A percentile compares a stretch with the other conserved stretches of the same genome.
These are phyloP conservation scores for Falco biarmicus DNA, from an alignment of 2,797 vertebrate genomes.

Conservation along the genomic window DNA sequence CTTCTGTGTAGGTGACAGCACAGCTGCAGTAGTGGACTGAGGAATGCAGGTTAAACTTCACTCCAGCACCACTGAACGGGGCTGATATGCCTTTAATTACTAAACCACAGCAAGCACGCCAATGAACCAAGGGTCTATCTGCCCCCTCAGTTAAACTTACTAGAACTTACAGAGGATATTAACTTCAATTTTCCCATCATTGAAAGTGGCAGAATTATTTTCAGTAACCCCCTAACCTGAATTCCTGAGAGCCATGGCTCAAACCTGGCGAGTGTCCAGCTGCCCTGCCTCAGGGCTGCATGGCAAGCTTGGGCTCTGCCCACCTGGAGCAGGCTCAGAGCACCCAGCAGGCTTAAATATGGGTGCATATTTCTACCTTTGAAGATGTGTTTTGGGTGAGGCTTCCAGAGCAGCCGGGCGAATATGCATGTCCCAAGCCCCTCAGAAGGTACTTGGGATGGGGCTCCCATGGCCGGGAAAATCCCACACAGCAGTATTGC, in stretches of 20 bases:
- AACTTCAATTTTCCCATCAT: neutral
- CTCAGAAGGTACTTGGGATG: neutral
- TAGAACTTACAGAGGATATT: neutral
- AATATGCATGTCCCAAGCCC: neutral
- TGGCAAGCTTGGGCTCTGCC: neutral
- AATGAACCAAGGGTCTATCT: rapidly evolving
- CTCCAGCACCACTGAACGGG: neutral
- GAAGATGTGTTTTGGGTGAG: neutral
- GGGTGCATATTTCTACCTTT: neutral
- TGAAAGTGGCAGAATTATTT: neutral
- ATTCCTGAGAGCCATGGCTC: neutral
- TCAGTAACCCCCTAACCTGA: rapidly evolving
- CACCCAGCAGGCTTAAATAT: neutral
- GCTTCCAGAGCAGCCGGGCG: neutral
- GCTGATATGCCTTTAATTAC: neutral
- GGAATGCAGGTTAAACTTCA: neutral
- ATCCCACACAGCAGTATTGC: neutral
- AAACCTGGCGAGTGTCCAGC: too few species aligned
- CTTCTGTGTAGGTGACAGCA: rapidly evolving
- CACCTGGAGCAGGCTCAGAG: neutral
- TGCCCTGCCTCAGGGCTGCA: rapidly evolving
- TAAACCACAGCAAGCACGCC: neutral
- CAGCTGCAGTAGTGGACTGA: neutral
- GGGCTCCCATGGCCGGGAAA: neutral
- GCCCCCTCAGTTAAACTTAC: neutral